phyloP scores from a whole-genome alignment of 2,113 vertebrate species.

The Oncorhynchus keta region DNA sequence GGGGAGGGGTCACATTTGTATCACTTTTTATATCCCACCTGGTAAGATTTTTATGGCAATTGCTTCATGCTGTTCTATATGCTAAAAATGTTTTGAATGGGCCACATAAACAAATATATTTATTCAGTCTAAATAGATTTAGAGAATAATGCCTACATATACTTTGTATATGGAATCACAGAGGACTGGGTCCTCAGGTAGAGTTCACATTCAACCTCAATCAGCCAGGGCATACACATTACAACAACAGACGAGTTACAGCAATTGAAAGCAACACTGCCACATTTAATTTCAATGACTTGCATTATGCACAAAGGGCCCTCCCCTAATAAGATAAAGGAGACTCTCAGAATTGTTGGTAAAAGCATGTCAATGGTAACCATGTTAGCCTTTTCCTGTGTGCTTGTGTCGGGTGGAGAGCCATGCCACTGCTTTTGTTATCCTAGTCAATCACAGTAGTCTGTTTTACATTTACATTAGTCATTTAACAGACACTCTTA shows the following conservation, averaged over 20 bases:
- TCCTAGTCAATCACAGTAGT: background rate
- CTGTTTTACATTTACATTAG: background rate
- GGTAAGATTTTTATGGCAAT: too few relatives aligned
- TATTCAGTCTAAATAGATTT: too few relatives aligned
- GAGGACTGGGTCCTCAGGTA: background rate
- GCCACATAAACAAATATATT: too few relatives aligned
- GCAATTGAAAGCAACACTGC: background rate
- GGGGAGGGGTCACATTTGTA: too few relatives aligned
- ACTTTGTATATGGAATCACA: too few relatives aligned
- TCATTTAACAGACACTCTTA: too few relatives aligned
- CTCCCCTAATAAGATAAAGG: background rate
- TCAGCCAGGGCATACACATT: background rate
- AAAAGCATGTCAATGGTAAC: slow-evolving; percentile 1
- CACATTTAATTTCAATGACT: background rate
- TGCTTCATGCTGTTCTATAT: too few relatives aligned
- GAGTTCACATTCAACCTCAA: background rate
- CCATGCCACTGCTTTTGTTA: background rate
- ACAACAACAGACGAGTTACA: background rate
- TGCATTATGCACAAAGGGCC: background rate
- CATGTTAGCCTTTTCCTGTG: background rate
- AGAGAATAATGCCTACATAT: too few relatives aligned
- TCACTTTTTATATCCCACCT: too few relatives aligned
- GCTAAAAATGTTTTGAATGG: too few relatives aligned
- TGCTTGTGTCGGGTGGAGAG: background rate
- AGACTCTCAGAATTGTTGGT: background rate